Evolutionary conservation across 2,888 invertebrate species (phyloP).

Genomic region (Dascillus cervinus): DNA sequence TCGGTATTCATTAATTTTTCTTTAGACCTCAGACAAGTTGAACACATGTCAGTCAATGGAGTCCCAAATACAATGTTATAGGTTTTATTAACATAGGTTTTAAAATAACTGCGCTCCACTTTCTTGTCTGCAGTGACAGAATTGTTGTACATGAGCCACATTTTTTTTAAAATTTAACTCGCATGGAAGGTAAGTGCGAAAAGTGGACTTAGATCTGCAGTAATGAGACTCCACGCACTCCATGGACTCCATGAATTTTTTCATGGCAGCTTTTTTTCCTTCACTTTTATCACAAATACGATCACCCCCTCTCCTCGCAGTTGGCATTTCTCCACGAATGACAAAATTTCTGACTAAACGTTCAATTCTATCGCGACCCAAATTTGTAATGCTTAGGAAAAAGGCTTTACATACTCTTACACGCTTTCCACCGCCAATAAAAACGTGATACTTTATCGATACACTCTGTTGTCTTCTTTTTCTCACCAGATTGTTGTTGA

Average conservation of each 20-base stretch:
- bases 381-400: constrained; percentile 5
- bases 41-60: constrained; percentile 3
- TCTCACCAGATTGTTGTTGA: constrained; percentile 1
- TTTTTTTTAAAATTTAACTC: constrained; percentile 8
- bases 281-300: constrained; percentile 4
- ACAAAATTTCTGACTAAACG: constrained; percentile 7
- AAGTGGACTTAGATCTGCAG: constrained; percentile 5
- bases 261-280: constrained; percentile 2
- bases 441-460: constrained; percentile 6
- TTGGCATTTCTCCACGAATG: constrained; percentile 1
- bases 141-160: constrained; percentile 1
- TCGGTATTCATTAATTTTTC: no score
- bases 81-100: constrained; percentile 6
- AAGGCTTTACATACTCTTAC: constrained; percentile 4
- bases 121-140: neutral
- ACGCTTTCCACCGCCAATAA: no score
- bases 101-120: constrained; percentile 8
- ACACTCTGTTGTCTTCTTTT: no score
- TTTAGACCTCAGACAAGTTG: constrained; percentile 4
- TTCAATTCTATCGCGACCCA: constrained; percentile 5
- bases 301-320: constrained; percentile 4
- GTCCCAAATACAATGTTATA: constrained; percentile 10
- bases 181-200: constrained; percentile 8
- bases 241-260: constrained; percentile 4
- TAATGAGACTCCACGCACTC: constrained; percentile 6